These are phyloP conservation scores for Halcyon senegalensis DNA, from an alignment of 2,113 vertebrate genomes.

Conservation along the genomic window DNA sequence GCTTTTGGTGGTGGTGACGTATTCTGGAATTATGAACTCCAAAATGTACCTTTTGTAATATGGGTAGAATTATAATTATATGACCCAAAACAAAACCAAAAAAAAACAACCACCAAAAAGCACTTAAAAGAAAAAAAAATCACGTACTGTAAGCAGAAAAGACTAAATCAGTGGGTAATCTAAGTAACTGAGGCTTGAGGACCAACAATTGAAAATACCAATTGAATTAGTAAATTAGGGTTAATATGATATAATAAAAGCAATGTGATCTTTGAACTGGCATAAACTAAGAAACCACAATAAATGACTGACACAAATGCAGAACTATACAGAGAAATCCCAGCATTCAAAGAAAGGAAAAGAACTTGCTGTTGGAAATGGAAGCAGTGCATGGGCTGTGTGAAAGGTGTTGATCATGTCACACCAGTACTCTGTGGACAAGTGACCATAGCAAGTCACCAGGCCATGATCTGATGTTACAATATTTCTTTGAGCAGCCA, in stretches of 20 bases:
- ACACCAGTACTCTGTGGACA: neutral
- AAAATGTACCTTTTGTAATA: neutral
- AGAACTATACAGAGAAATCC: neutral
- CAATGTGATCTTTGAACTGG: neutral
- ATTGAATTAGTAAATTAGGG: neutral
- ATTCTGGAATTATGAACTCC: neutral
- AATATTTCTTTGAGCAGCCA: accelerated
- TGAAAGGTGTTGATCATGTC: neutral
- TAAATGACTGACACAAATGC: neutral
- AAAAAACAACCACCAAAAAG: neutral
- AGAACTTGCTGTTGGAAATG: neutral
- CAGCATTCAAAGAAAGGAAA: neutral
- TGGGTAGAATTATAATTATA: neutral
- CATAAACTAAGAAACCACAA: neutral
- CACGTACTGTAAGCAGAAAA: neutral
- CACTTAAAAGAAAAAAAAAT: neutral
- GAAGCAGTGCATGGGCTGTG: neutral
- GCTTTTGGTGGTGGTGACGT: neutral
- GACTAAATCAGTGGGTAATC: constrained; percentile 3
- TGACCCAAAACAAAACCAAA: neutral
- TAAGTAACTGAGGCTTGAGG: neutral
- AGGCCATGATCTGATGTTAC: accelerated
- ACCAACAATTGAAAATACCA: neutral
- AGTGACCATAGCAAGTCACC: accelerated
- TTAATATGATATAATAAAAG: neutral